A percentile compares a stretch with the other conserved stretches of the same genome.
Evolutionary conservation across 2,797 vertebrate genomes (phyloP).

Genomic region (Gallinago solitaria): DNA sequence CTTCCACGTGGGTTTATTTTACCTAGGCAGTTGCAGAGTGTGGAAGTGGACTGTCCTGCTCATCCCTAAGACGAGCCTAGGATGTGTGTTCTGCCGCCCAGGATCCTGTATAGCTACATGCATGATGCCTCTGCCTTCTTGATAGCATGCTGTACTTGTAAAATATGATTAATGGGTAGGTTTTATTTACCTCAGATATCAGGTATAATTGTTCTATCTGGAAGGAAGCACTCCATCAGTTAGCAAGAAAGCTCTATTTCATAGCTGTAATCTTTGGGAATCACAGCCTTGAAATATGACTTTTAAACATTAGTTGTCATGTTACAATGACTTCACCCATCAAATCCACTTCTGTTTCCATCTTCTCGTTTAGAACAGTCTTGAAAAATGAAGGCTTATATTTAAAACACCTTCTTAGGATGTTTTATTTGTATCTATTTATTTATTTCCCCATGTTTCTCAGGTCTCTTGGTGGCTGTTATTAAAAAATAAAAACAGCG

Average conservation of each 20-base stretch:
- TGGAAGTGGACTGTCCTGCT: background rate
- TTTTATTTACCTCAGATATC: conserved; percentile 55
- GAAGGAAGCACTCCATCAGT: conserved; percentile 38
- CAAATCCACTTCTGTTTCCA: conserved; percentile 3
- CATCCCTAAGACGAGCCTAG: background rate
- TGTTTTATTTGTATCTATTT: conserved; percentile 24
- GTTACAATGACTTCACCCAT: conserved; percentile 40
- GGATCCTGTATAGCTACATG: background rate
- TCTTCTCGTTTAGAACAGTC: background rate
- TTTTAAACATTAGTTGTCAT: conserved; percentile 46
- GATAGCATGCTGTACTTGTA: background rate
- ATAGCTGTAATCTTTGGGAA: conserved; percentile 36
- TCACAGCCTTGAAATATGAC: conserved; percentile 28
- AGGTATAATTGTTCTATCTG: conserved; percentile 38
- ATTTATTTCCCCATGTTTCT: background rate
- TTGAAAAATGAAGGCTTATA: conserved; percentile 36
- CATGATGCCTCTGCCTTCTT: background rate
- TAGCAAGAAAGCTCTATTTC: conserved; percentile 36
- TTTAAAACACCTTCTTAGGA: conserved; percentile 5
- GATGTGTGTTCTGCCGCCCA: background rate
- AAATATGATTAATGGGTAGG: conserved; percentile 28
- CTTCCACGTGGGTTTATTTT: background rate
- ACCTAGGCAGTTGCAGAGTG: background rate
- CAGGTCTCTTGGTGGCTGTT: conserved; percentile 3
- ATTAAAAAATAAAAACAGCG: background rate